These are phyloP conservation scores for Nomada flava DNA, from an alignment of 2,888 invertebrate species.

Conservation along the genomic window DNA sequence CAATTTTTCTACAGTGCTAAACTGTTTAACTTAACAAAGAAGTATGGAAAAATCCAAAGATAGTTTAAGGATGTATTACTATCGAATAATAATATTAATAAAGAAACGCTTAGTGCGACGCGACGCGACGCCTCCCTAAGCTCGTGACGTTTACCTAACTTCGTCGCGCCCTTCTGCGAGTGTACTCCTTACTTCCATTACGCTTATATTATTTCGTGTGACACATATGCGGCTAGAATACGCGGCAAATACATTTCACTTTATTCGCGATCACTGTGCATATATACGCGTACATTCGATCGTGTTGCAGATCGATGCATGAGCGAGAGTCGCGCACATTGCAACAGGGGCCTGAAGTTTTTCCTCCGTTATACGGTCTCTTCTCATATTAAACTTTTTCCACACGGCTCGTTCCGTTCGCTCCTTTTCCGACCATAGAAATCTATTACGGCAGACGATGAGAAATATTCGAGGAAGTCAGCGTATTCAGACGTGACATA, in stretches of 20 bases:
- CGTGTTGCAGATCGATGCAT: constrained; percentile 32
- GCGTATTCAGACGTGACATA: constrained; percentile 32
- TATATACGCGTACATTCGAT: constrained; percentile 11
- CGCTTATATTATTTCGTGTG: constrained; percentile 31
- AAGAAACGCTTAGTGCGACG: neutral
- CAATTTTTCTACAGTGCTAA: too few relatives aligned
- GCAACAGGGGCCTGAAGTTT: constrained; percentile 28
- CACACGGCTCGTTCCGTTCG: constrained; percentile 12
- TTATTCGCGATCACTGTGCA: constrained; percentile 7
- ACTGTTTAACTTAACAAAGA: too few relatives aligned
- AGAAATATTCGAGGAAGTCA: constrained; percentile 46
- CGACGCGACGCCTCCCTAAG: neutral
- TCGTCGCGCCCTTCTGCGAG: constrained; percentile 3
- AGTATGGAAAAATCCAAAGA: too few relatives aligned
- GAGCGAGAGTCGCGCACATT: neutral
- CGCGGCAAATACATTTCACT: constrained; percentile 24
- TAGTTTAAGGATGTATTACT: too few relatives aligned
- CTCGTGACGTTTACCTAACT: constrained; percentile 21
- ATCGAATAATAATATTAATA: too few relatives aligned
- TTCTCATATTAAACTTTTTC: constrained; percentile 58
- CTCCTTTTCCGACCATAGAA: constrained; percentile 34
- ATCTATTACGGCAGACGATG: constrained; percentile 42
- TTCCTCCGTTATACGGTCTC: constrained; percentile 31
- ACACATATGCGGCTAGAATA: constrained; percentile 6
- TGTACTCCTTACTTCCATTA: constrained; percentile 26